Evolutionary conservation across 2,888 invertebrate genomes (phyloP).

Genomic region (Halocaridina rubra): DNA sequence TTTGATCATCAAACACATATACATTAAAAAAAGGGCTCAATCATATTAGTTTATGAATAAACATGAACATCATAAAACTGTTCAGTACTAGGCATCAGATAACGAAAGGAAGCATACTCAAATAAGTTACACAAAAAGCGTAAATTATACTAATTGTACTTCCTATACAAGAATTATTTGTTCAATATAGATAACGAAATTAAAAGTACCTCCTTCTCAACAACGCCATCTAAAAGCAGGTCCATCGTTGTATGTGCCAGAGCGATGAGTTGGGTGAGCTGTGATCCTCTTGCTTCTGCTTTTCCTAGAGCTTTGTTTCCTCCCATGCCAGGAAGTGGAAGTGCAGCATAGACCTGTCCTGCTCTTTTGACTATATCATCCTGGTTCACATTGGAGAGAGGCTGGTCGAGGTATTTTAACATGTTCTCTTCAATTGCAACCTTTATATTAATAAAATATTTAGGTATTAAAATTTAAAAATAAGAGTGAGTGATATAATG

Average conservation of each 20-base stretch:
- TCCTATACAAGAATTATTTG: no score
- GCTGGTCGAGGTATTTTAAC: constrained; percentile 23
- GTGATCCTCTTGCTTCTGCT: constrained; percentile 29
- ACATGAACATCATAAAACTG: no score
- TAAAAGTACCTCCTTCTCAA: constrained; percentile 50
- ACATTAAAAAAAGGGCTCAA: no score
- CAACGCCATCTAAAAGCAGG: constrained; percentile 27
- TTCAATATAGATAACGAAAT: no score
- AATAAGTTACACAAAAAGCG: no score
- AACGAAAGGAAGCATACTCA: no score
- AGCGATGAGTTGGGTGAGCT: constrained; percentile 19
- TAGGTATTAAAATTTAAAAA: not conserved
- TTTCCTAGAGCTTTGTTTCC: constrained; percentile 2
- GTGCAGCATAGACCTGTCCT: constrained; percentile 18
- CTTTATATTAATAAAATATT: no score
- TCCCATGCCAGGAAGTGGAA: constrained; percentile 31
- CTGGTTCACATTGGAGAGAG: not conserved
- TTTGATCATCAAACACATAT: no score
- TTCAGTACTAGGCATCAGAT: no score
- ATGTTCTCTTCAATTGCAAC: constrained; percentile 6
- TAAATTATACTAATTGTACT: no score
- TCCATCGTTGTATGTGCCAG: constrained; percentile 36
- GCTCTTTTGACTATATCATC: not conserved
- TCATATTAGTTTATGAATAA: no score
- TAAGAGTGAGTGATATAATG: no score